Evolutionary conservation across 1,140 invertebrate genomes (phyloP), one percentile per base, ranked within the genome.

Genomic region (Apis florea): DNA sequence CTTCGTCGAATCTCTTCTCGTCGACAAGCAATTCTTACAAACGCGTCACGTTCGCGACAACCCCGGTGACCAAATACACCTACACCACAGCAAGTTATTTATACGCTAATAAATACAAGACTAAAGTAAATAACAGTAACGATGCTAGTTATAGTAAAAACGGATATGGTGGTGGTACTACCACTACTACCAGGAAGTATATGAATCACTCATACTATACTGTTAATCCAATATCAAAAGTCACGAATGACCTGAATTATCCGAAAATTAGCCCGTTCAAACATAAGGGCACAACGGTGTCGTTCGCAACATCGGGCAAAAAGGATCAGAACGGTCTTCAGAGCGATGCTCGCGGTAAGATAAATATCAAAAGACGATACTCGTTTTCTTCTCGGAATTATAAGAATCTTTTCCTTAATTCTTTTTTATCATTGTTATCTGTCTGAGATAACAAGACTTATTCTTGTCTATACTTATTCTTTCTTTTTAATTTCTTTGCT

Each of bases 321-420:
- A 86, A 89, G 85, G 89, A 91, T 83, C 89, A 89, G 47, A 81
- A 87, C 85, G 80, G 88, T 79, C 85, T 83, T 80, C 89, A 86
- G 75, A 89, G 82, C 89, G 88, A 90, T 83, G 90, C 89, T 87
- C 90, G 91, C 85, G 92, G 92, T 93, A 93, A 93, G 92, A 91
- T 82, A 89, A 90, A 85, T 83, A 86, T 81, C 80, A 87, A 83
- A 88, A 82, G 84, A 61, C 71, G 71, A 71, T 54, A 84, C 74
- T 79, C 49, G 68, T 70, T 81, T 75, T 71, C 13, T 17, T 66
- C 63, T 74, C 15, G 12, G 12, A 15, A n/a, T 64, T 26, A 31
- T 5, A 21, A 56, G 59, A 80, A 74, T 4, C 49, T 79, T 61
- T 6, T 68, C 53, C 76, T 78, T 71, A 26, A 24, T 76, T n/a